phyloP scores from a whole-genome alignment of 2,888 invertebrate genomes.

The Drosophila algonquin region DNA sequence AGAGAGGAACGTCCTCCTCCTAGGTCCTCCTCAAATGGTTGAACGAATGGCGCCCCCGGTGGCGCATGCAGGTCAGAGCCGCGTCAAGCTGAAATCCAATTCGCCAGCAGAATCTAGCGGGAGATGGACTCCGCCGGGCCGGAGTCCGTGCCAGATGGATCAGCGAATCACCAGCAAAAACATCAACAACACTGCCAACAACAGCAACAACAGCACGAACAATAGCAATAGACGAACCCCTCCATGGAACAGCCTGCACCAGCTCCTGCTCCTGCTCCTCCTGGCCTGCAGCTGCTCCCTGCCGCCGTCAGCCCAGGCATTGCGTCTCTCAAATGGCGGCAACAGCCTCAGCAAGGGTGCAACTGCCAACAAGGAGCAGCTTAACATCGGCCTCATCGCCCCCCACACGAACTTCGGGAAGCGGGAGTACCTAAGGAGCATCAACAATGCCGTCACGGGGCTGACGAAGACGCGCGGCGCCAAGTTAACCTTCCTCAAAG shows the following conservation, averaged over 20 bases:
- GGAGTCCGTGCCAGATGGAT: neutral
- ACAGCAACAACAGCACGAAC: slow-evolving; percentile 44
- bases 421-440: slow-evolving; percentile 88
- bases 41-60: slow-evolving; percentile 23
- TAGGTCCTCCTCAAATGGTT: neutral
- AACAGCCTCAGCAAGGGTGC: slow-evolving; percentile 72
- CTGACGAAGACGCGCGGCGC: slow-evolving; percentile 86
- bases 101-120: slow-evolving; percentile 8
- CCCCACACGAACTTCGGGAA: slow-evolving; percentile 85
- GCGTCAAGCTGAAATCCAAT: slow-evolving; percentile 33
- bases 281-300: slow-evolving; percentile 35
- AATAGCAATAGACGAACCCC: slow-evolving; percentile 51
- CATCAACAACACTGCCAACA: slow-evolving; percentile 26
- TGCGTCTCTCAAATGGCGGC: slow-evolving; percentile 79
- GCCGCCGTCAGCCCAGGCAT: slow-evolving; percentile 46
- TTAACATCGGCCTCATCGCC: slow-evolving; percentile 83
- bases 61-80: slow-evolving; percentile 12
- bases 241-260: slow-evolving; percentile 24
- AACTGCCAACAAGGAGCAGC: slow-evolving; percentile 81
- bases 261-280: slow-evolving; percentile 41
- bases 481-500: slow-evolving; percentile 87
- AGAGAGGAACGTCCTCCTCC: neutral
- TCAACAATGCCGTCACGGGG: slow-evolving; percentile 87
- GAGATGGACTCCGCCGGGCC: neutral
- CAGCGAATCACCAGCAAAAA: slow-evolving; percentile 9